Evolutionary conservation across 2,797 vertebrate genomes (phyloP), one percentile per base, ranked within the genome.

Genomic region (Gobio occitaniae): DNA sequence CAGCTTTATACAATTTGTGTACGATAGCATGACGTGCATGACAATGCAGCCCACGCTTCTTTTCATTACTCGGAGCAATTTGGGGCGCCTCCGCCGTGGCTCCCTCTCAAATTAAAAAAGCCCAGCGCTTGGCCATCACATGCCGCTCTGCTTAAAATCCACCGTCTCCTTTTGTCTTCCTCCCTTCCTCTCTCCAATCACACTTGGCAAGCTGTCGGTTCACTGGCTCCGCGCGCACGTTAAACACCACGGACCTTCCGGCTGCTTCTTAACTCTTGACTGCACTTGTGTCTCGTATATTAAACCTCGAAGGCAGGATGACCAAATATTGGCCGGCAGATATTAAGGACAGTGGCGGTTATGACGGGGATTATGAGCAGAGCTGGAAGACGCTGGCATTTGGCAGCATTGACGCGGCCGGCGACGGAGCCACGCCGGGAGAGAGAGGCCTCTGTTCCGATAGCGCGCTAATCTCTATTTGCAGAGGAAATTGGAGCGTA

Each of bases 231-330:
- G 41, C 70, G 79, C 36, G 12, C 87, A 85, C 86, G 81, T 89
- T 61, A 83, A 83, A 75, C 47, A 65, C 44, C 36, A 90, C 11
- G 90, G 89, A 94, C 88, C 90, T 89, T 80, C 72, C 78, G 85
- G 91, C 88, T 90, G 90, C 87, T 84, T 88, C 89, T 90, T 85
- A 90, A 90, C 90, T 91, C 86, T 90, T 84, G 65, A 83, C 88
- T 84, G 89, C 90, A 72, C 88, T 72, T 36, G 87, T 90, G 92
- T 90, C 59, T 61, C 84, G 86, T 93, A 93, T 94, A 95, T 95
- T 94, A 94, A 94, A 92, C 91, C 95, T 85, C 87, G 86, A 90
- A 89, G 93, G 93, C 92, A 88, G 90, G 87, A 91, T 87, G 32
- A 61, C 84, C 83, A 89, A 82, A 84, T 89, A 92, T 90, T 79